A percentile compares a stretch with the other conserved stretches of the same genome.
These are phyloP conservation scores for Neodontobutis hainanensis DNA, from an alignment of 2,113 vertebrate species.

Conservation along the genomic window DNA sequence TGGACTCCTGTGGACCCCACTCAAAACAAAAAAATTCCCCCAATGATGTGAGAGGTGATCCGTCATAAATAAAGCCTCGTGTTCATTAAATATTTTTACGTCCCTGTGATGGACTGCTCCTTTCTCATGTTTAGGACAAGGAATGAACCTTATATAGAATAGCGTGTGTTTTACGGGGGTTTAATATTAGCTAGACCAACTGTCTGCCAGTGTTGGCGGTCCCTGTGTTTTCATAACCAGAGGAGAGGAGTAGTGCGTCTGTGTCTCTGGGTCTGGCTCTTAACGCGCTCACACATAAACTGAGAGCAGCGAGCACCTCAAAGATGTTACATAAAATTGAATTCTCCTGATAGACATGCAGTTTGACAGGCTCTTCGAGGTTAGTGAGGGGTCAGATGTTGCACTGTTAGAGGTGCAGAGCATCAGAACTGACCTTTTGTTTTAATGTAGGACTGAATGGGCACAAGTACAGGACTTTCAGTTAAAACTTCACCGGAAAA, in stretches of 20 bases:
- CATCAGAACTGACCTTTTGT: constrained; percentile 19
- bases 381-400: constrained; percentile 29
- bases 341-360: constrained; percentile 19
- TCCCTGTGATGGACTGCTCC: constrained; percentile 39
- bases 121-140: constrained; percentile 29
- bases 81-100: constrained; percentile 41
- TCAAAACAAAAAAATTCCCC: constrained; percentile 33
- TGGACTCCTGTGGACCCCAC: constrained; percentile 35
- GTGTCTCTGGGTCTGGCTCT: constrained; percentile 23
- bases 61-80: constrained; percentile 33
- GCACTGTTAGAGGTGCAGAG: constrained; percentile 4
- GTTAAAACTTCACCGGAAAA: too few relatives aligned
- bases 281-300: constrained; percentile 1
- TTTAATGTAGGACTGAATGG: neutral
- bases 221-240: constrained; percentile 59
- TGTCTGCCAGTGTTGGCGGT: constrained; percentile 49
- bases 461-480: too few relatives aligned
- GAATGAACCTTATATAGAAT: constrained; percentile 40
- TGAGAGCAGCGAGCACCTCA: neutral
- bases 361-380: constrained; percentile 25
- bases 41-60: constrained; percentile 30
- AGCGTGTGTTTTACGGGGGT: constrained; percentile 44
- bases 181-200: constrained; percentile 59
- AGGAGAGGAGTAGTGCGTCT: constrained; percentile 45
- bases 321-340: constrained; percentile 23